A percentile compares a stretch with the other conserved stretches of the same genome.
phyloP scores from a whole-genome alignment of 2,797 vertebrate species.

The Arnoldichthys spilopterus region DNA sequence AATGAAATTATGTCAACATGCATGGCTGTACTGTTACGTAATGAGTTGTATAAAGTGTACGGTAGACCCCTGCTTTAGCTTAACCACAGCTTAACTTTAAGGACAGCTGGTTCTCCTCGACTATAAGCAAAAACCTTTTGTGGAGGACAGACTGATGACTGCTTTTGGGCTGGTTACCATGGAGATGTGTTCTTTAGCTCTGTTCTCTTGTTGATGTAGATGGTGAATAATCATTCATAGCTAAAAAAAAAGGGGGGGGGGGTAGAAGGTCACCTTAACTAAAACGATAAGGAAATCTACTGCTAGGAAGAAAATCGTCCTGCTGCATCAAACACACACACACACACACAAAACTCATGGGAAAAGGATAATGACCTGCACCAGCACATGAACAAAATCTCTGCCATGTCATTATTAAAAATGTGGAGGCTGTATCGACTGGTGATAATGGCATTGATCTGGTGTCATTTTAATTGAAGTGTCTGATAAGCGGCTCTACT shows the following conservation, averaged over 20 bases:
- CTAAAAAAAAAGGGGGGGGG: slow-evolving; percentile 26
- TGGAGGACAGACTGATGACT: neutral
- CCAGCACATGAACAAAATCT: neutral
- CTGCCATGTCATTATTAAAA: slow-evolving; percentile 16
- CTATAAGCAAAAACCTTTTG: neutral
- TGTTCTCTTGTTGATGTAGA: slow-evolving; percentile 22
- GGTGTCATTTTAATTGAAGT: slow-evolving; percentile 44
- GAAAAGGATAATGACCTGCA: slow-evolving; percentile 9
- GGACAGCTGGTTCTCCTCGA: too few species aligned
- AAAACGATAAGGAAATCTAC: slow-evolving; percentile 37
- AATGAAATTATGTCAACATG: too few species aligned
- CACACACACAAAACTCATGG: neutral
- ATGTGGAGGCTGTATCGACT: slow-evolving; percentile 8
- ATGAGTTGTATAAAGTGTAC: too few species aligned
- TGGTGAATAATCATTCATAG: slow-evolving; percentile 32
- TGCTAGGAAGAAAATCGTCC: slow-evolving; percentile 3
- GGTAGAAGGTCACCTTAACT: slow-evolving; percentile 47
- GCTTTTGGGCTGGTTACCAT: slow-evolving; percentile 18
- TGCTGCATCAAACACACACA: too few species aligned
- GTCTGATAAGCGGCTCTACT: slow-evolving; percentile 30
- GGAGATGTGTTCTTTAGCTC: slow-evolving; percentile 12
- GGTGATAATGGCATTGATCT: slow-evolving; percentile 39
- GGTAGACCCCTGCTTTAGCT: too few species aligned
- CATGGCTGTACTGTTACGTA: too few species aligned
- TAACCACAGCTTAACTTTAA: too few species aligned